A percentile compares a stretch with the other conserved stretches of the same genome.
phyloP scores from a whole-genome alignment of 1,140 invertebrate species.

The Tribolium madens region DNA sequence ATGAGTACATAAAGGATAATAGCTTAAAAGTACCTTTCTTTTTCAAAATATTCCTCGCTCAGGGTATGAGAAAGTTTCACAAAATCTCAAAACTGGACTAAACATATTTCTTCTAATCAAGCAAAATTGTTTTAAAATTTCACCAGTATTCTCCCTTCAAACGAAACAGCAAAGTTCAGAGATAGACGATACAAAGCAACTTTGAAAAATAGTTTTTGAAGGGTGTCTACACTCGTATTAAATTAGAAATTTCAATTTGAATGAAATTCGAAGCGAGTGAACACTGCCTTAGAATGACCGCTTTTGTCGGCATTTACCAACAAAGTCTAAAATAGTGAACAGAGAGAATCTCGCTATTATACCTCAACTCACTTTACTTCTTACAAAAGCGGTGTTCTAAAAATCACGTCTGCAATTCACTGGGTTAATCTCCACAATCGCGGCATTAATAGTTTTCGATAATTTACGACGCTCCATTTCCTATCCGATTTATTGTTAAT shows the following conservation, averaged over 20 bases:
- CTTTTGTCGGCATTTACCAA: not conserved
- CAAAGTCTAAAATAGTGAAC: slow-evolving; percentile 3
- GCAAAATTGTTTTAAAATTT: no score
- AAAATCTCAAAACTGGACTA: no score
- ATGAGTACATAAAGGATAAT: no score
- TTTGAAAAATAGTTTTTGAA: not conserved
- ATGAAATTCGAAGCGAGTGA: not conserved
- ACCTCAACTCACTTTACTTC: not conserved
- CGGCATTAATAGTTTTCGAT: slow-evolving; percentile 39
- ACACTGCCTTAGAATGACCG: not conserved
- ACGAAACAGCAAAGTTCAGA: no score
- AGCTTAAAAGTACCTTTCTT: no score
- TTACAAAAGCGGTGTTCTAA: not conserved
- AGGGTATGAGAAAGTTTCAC: no score
- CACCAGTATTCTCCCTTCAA: no score
- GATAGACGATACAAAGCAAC: not conserved
- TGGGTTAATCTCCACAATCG: slow-evolving; percentile 31
- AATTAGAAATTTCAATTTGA: slow-evolving; percentile 7
- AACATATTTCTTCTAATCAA: no score
- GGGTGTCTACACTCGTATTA: not conserved
- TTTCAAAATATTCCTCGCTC: no score
- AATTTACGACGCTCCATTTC: slow-evolving; percentile 35
- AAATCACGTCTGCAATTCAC: slow-evolving; percentile 28
- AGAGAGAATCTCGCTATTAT: not conserved
- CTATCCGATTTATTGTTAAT: slow-evolving; percentile 38